phyloP scores from a whole-genome alignment of 2,888 invertebrate genomes.

The Pterobdella sp. region DNA sequence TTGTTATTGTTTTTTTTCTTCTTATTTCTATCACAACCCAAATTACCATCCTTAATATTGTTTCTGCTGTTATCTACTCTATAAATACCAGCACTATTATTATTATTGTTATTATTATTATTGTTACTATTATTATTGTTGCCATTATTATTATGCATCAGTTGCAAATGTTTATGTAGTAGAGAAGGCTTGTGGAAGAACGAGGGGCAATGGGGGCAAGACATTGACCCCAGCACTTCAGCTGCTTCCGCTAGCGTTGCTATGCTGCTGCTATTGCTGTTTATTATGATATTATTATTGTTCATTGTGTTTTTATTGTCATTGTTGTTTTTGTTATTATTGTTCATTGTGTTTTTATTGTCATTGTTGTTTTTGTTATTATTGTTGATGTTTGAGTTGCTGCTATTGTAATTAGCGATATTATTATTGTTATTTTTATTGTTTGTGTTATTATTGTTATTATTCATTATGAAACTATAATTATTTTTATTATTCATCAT shows the following conservation, averaged over 20 bases:
- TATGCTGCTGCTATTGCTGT: too few relatives aligned
- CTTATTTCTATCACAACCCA: neutral
- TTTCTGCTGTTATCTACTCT: constrained; percentile 9
- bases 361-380: neutral
- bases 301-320: neutral
- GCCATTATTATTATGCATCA: neutral
- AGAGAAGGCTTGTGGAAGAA: neutral
- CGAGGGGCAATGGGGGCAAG: neutral
- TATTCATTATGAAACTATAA: neutral
- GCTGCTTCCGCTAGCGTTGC: neutral
- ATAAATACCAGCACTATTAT: neutral
- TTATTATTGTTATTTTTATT: neutral
- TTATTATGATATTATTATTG: too few relatives aligned
- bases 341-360: neutral
- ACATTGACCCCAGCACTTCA: neutral
- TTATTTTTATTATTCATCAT: neutral
- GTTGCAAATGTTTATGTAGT: neutral
- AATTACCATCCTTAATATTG: neutral
- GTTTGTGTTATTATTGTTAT: neutral
- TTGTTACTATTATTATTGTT: constrained; percentile 16
- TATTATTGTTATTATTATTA: constrained; percentile 11
- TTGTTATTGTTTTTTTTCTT: neutral
- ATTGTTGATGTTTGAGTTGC: neutral
- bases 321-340: neutral
- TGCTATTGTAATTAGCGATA: neutral